phyloP scores from a whole-genome alignment of 2,888 invertebrate genomes.

The Polyommatus icarus region DNA sequence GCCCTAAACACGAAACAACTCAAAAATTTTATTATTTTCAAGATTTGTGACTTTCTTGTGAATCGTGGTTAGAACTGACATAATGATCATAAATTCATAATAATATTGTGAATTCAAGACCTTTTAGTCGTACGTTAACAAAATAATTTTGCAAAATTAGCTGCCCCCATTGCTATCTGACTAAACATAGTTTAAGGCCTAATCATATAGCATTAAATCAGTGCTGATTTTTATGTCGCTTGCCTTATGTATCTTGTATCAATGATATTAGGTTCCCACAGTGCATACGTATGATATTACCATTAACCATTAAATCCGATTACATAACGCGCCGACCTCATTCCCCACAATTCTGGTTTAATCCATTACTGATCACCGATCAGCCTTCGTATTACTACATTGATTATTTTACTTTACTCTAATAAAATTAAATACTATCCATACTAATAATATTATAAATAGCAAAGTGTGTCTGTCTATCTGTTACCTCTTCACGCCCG shows the following conservation, averaged over 20 bases:
- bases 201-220: neutral
- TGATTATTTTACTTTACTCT: no score
- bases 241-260: conserved; percentile 8
- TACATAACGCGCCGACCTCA: conserved; percentile 10
- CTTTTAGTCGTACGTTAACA: no score
- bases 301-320: conserved; percentile 8
- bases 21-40: no score
- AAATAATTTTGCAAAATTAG: neutral
- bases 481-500: no score
- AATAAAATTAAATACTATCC: no score
- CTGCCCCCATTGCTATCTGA: neutral
- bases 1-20: no score
- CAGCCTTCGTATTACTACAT: neutral
- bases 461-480: no score
- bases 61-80: no score
- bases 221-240: neutral
- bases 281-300: conserved; percentile 9
- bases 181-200: neutral
- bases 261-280: neutral
- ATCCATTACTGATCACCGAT: conserved; percentile 1
- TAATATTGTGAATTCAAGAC: no score
- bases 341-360: conserved; percentile 21
- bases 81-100: no score
- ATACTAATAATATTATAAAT: no score
- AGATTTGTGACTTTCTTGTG: no score